Conservation (phyloP, 2,888 invertebrate genomes). For the Hymenopus coronatus region DNA sequence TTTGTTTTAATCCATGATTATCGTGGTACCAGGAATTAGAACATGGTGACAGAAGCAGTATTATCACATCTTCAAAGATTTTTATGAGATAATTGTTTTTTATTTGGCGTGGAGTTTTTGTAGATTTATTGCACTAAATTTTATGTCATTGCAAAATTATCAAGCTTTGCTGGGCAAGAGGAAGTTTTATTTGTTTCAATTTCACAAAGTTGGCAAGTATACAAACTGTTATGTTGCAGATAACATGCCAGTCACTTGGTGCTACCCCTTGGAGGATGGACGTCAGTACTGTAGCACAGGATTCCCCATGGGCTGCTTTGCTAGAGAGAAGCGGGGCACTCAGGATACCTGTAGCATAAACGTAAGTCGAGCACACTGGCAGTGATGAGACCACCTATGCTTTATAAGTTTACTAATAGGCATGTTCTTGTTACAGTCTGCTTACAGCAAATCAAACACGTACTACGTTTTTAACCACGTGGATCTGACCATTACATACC, state of each 20-base stretch:
- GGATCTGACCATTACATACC: conserved; percentile 88
- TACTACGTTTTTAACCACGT: conserved; percentile 97
- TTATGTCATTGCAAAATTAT: too few relatives aligned
- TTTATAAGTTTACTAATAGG: not conserved
- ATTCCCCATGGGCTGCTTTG: conserved; percentile 96
- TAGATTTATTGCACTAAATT: too few relatives aligned
- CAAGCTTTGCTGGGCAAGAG: not conserved
- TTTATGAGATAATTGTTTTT: not conserved
- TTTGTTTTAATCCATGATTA: too few relatives aligned
- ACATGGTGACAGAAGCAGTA: too few relatives aligned
- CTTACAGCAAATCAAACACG: conserved; percentile 59
- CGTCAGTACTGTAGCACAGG: conserved; percentile 88
- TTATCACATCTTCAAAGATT: too few relatives aligned
- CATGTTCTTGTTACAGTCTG: not conserved
- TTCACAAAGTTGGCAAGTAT: not conserved
- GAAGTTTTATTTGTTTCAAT: not conserved
- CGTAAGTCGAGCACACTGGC: conserved; percentile 35
- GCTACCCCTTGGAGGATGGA: conserved; percentile 71
- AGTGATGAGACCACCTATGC: not conserved
- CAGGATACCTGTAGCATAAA: conserved; percentile 43
- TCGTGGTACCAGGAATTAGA: too few relatives aligned
- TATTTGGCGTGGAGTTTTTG: not conserved
- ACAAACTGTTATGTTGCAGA: conserved; percentile 54
- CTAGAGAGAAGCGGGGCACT: conserved; percentile 48
- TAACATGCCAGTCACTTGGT: conserved; percentile 99